Percentiles rank a stretch among this genome's conserved stretches.
phyloP scores from a whole-genome alignment of 2,888 invertebrate genomes.

The Megalurothrips usitatus region DNA sequence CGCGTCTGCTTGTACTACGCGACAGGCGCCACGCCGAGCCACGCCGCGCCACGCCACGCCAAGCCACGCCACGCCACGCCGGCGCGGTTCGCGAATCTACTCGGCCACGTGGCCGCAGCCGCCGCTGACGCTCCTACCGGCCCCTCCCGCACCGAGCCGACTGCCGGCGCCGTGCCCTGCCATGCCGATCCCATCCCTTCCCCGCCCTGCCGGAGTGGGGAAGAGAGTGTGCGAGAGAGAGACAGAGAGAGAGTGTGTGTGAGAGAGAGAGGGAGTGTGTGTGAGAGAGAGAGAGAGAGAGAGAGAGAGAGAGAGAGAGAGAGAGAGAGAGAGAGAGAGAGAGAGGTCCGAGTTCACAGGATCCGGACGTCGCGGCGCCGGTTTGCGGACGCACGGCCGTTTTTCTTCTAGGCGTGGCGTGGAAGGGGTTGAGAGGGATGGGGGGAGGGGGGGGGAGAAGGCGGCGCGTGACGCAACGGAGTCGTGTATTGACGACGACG shows the following conservation, averaged over 20 bases:
- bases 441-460: neutral
- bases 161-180: neutral
- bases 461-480: neutral
- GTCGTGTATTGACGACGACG: too few relatives aligned
- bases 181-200: neutral
- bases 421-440: neutral
- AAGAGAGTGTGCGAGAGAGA: too few relatives aligned
- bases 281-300: too few relatives aligned
- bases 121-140: too few relatives aligned
- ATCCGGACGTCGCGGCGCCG: neutral
- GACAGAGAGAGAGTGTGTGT: too few relatives aligned
- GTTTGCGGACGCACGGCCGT: neutral
- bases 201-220: neutral
- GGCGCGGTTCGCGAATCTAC: too few relatives aligned
- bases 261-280: too few relatives aligned
- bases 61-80: neutral
- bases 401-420: neutral
- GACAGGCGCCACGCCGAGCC: neutral
- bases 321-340: too few relatives aligned
- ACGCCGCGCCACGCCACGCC: neutral
- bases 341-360: neutral
- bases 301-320: too few relatives aligned
- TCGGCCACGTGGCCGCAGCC: too few relatives aligned
- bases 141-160: neutral
- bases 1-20: too few relatives aligned